phyloP scores from a whole-genome alignment of 2,797 vertebrate genomes.

The Allenopithecus nigroviridis region DNA sequence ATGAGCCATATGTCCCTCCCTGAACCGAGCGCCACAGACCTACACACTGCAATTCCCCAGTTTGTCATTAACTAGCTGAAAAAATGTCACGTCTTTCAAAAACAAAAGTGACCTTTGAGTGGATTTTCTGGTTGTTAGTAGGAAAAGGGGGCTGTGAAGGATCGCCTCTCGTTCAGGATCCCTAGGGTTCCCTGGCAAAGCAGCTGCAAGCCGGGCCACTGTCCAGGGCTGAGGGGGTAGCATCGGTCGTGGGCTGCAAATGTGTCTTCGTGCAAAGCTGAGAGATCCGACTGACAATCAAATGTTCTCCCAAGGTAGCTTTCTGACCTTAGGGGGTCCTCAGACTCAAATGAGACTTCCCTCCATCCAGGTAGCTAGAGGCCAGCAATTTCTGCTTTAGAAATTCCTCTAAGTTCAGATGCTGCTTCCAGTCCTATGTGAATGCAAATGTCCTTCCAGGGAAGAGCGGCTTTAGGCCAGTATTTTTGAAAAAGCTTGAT shows the following conservation, averaged over 20 bases:
- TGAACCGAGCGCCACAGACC: neutral
- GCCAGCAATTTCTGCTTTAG: neutral
- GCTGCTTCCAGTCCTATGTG: neutral
- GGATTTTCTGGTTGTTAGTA: neutral
- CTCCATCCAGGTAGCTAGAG: neutral
- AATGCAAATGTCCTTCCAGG: neutral
- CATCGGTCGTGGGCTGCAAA: rapidly evolving
- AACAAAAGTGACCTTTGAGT: neutral
- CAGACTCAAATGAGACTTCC: neutral
- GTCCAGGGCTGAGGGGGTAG: neutral
- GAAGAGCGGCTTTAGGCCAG: neutral
- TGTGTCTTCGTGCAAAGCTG: neutral
- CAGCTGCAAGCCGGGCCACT: neutral
- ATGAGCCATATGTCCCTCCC: neutral
- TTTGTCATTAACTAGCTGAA: neutral
- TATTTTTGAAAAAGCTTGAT: neutral
- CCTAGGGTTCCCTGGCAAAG: neutral
- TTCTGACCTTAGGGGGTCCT: neutral
- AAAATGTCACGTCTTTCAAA: neutral
- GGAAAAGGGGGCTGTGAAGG: neutral
- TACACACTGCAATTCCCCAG: neutral
- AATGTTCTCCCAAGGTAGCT: neutral
- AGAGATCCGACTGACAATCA: rapidly evolving
- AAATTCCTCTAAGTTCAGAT: neutral
- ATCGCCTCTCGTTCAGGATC: too few relatives aligned